A percentile compares a stretch with the other conserved stretches of the same genome.
Conservation (phyloP, 2,797 vertebrate species). For the Podarcis siculus region DNA sequence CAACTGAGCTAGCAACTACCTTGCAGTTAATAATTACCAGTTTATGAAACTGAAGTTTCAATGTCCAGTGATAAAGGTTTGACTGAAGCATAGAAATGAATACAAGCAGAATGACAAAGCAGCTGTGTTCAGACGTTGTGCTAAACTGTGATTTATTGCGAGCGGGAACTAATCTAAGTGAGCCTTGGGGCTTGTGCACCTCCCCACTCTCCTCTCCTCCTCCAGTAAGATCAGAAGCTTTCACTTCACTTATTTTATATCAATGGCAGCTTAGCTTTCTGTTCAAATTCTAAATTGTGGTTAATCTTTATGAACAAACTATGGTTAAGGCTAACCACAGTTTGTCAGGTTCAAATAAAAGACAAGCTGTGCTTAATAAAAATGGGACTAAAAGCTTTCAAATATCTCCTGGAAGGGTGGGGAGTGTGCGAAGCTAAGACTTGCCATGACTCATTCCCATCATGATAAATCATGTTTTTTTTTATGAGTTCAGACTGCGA, state of each 20-base stretch:
- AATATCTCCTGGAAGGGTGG: too few relatives aligned
- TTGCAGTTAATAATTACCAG: neutral
- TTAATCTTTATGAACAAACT: neutral
- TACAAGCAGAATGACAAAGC: neutral
- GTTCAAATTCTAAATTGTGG: too few relatives aligned
- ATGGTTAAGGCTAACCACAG: neutral
- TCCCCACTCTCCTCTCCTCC: neutral
- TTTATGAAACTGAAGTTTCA: neutral
- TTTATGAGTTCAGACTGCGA: neutral
- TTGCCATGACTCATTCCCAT: neutral
- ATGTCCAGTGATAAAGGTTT: neutral
- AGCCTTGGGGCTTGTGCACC: neutral
- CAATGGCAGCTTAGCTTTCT: too few relatives aligned
- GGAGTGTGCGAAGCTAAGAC: neutral
- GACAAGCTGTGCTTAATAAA: neutral
- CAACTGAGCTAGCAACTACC: neutral
- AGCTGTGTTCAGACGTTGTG: neutral
- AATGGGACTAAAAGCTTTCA: neutral
- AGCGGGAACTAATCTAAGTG: neutral
- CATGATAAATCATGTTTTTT: neutral
- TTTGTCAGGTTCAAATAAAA: neutral
- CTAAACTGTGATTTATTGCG: neutral
- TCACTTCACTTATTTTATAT: too few relatives aligned
- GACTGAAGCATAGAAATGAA: slow-evolving; percentile 44
- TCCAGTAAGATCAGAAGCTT: too few relatives aligned